Percentiles rank a stretch among this genome's conserved stretches.
Conservation (phyloP, 2,113 vertebrate genomes). For the Lamprologus sp. region DNA sequence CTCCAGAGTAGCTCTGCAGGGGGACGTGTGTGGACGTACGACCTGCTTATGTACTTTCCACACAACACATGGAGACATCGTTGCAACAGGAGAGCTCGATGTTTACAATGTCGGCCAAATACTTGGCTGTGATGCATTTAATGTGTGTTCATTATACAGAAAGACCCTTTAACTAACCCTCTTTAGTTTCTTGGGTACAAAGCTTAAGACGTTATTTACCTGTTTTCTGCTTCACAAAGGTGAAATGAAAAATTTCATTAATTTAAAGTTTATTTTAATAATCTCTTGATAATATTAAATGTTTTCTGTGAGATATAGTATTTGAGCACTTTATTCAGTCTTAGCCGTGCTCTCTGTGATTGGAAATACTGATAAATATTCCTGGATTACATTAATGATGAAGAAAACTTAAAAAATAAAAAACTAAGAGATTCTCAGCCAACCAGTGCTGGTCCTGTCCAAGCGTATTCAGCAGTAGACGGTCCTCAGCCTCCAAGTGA, state of each 20-base stretch:
- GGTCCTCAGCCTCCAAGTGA: neutral
- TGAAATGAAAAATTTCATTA: neutral
- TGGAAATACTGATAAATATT: rapidly evolving
- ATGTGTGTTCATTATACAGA: neutral
- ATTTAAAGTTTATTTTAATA: rapidly evolving
- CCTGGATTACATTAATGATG: neutral
- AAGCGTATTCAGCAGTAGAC: neutral
- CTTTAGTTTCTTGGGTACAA: neutral
- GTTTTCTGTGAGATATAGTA: neutral
- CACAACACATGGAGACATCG: rapidly evolving
- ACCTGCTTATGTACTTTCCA: neutral
- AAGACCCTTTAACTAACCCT: neutral
- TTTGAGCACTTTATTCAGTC: neutral
- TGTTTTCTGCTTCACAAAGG: neutral
- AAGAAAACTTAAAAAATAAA: neutral
- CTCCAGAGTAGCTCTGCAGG: neutral
- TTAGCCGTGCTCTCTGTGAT: rapidly evolving
- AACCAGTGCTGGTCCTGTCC: rapidly evolving
- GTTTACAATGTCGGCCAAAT: neutral
- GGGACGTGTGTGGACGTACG: neutral
- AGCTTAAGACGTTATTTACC: neutral
- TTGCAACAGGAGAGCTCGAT: rapidly evolving
- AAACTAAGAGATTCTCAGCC: rapidly evolving
- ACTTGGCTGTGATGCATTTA: neutral
- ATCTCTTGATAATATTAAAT: neutral